Conservation (phyloP, 2,797 vertebrate species). For the Helicolenus hilgendorfi region DNA sequence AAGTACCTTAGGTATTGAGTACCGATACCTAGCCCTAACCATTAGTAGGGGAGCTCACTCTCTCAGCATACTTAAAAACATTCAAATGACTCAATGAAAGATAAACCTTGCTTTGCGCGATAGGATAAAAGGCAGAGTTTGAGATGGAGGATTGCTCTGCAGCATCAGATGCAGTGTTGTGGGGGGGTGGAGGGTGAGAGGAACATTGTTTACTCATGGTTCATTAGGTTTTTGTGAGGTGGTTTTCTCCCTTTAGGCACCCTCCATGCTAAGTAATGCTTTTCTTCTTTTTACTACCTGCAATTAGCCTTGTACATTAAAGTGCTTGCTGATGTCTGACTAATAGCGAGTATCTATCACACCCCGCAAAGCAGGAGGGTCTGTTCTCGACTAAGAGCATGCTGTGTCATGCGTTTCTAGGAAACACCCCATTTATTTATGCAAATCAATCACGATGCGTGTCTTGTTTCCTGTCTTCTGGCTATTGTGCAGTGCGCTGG, state of each 20-base stretch:
- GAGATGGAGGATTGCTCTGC: neutral
- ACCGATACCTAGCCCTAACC: no score
- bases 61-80: neutral
- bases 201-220: constrained; percentile 73
- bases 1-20: no score
- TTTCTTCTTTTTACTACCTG: constrained; percentile 78
- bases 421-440: constrained; percentile 49
- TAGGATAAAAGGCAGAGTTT: neutral
- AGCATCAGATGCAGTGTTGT: constrained; percentile 6
- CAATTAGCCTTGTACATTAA: constrained; percentile 82
- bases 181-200: neutral
- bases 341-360: constrained; percentile 82
- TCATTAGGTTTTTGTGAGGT: constrained; percentile 76
- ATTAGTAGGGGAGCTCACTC: neutral
- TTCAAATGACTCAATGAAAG: neutral
- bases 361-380: constrained; percentile 54
- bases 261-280: constrained; percentile 66
- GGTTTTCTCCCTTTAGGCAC: constrained; percentile 66
- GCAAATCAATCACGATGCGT: constrained; percentile 34
- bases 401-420: constrained; percentile 54
- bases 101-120: neutral
- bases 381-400: constrained; percentile 31
- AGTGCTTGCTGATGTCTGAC: constrained; percentile 80
- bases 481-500: neutral
- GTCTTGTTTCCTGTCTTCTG: neutral